Percentiles rank a stretch among this genome's conserved stretches.
These are phyloP conservation scores for Micromussa lordhowensis DNA, from an alignment of 92 coral and sea anemone genomes.

Conservation along the genomic window DNA sequence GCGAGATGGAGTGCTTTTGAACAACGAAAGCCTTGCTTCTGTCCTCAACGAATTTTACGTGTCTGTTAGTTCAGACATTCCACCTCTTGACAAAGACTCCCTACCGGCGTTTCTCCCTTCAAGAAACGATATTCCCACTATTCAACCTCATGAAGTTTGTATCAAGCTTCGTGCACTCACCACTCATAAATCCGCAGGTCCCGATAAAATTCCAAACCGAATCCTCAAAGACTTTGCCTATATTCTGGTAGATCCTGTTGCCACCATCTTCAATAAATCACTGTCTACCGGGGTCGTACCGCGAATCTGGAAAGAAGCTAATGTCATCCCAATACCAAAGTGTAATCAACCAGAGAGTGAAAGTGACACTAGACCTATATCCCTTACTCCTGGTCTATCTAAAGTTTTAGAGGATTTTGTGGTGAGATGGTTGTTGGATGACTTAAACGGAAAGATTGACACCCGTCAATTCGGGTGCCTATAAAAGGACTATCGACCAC, in stretches of 20 bases:
- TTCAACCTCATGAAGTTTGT: slow-evolving; percentile 51
- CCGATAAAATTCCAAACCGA: slow-evolving; percentile 57
- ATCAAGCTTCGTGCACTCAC: slow-evolving; percentile 35
- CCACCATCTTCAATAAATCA: slow-evolving; percentile 15
- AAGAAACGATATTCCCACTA: slow-evolving; percentile 5
- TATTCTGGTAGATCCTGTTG: slow-evolving; percentile 47
- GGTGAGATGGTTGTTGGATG: slow-evolving; percentile 1
- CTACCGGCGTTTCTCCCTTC: slow-evolving; percentile 56
- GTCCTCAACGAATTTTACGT: slow-evolving; percentile 34
- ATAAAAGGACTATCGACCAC: too few species aligned
- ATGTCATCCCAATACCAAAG: background rate
- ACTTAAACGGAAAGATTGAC: background rate
- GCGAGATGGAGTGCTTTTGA: slow-evolving; percentile 29
- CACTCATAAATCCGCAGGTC: slow-evolving; percentile 38
- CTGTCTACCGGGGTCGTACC: background rate
- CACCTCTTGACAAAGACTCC: slow-evolving; percentile 36
- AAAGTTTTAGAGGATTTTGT: slow-evolving; percentile 41
- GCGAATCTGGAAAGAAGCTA: background rate
- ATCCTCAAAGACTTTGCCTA: slow-evolving; percentile 49
- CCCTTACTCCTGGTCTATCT: background rate
- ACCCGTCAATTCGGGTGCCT: slow-evolving; percentile 41
- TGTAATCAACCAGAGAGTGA: slow-evolving; percentile 7
- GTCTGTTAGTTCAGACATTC: slow-evolving; percentile 54
- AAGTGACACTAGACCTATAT: slow-evolving; percentile 16
- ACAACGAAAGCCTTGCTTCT: slow-evolving; percentile 25